Evolutionary conservation across 1,140 invertebrate species (phyloP), one percentile per base, ranked within the genome.

Genomic region (Papilio dardanus): DNA sequence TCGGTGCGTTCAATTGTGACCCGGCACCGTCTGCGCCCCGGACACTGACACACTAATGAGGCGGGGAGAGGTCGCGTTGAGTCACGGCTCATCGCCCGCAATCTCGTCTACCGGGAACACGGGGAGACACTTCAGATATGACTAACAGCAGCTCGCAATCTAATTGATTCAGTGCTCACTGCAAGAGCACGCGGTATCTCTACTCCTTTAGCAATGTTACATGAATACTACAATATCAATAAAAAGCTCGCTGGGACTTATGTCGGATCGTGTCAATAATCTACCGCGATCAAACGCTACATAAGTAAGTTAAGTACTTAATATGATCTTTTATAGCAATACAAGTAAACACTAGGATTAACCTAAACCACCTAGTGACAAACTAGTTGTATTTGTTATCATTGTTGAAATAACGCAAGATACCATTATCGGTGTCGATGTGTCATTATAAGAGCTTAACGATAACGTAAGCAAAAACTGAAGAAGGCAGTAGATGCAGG

Each of bases 111-210:
- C 42, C 42, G 7, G 42, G 42, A 46, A 46, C 42, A 46, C 40
- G 40, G 16, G 2, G 7, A 46, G 3, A 19, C 42, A n/a, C 42
- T n/a, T 46, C 42, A 46, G 42, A 4, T n/a, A 46, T 46, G 42
- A 46, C 42, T 46, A 46, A 46, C 3, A 46, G 42, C 7, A 3
- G 4, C n/a, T n/a, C 42, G 16, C 42, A 46, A 16, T 19, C 42
- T 46, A 46, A 46, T 46, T 46, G 42, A 46, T 46, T 46, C 42
- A 46, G 16, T 46, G n/a, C n/a, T n/a, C n/a, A n/a, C n/a, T 46
- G 42, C 16, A 46, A 5, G 1, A 46, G n/a, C 42, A 46, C 42
- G 16, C 14, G 16, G 5, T 6, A 16, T 42, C 0, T 42, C 14
- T 16, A 16, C 4, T n/a, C 14, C 0, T 16, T 42, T 42, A 14